Percentiles rank a stretch among this genome's conserved stretches.
Evolutionary conservation across 1,140 invertebrate species (phyloP).

Genomic region (Homalodisca vitripennis): DNA sequence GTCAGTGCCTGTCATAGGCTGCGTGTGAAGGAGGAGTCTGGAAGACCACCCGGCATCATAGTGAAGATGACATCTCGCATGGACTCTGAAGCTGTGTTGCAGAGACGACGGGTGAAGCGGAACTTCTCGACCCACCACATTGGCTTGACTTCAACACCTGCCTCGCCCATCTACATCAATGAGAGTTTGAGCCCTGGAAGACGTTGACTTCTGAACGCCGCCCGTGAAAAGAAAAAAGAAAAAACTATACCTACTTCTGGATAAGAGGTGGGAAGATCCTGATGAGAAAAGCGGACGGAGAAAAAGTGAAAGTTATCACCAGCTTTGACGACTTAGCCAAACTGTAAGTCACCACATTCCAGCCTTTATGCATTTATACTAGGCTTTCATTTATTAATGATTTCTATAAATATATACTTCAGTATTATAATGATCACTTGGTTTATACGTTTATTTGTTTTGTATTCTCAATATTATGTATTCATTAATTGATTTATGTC

Average conservation of each 20-base stretch:
- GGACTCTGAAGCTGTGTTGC: conserved; percentile 7
- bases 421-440: too few species aligned
- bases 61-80: conserved; percentile 9
- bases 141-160: conserved; percentile 3
- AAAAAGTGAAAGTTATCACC: too few species aligned
- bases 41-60: background rate
- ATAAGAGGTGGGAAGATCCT: background rate
- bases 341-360: too few species aligned
- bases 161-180: background rate
- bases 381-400: too few species aligned
- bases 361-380: too few species aligned
- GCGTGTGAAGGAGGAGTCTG: background rate
- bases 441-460: too few species aligned
- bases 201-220: background rate
- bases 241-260: conserved; percentile 10
- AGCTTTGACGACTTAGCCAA: too few species aligned
- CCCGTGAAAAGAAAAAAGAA: background rate
- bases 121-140: conserved; percentile 12
- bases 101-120: conserved; percentile 17
- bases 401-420: too few species aligned
- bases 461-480: too few species aligned
- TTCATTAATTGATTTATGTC: too few species aligned
- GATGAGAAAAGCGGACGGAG: background rate
- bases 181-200: background rate
- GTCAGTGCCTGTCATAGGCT: conserved; percentile 18